Percentiles rank a stretch among this genome's conserved stretches.
Evolutionary conservation across 2,797 vertebrate genomes (phyloP).

Genomic region (Ammospiza maritima): DNA sequence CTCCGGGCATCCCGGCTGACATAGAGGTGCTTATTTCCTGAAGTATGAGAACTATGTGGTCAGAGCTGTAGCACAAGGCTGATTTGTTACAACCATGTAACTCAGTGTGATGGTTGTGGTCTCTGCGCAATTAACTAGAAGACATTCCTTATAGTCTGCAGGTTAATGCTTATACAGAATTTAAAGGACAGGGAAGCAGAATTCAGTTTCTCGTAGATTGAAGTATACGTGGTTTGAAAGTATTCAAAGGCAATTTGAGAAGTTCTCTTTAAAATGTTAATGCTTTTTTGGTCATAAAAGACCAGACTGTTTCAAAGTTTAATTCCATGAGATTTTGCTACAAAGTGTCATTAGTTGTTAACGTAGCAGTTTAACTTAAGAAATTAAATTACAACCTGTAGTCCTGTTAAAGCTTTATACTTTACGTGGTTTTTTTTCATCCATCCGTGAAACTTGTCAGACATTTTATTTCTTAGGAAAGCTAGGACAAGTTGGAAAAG

Average conservation of each 20-base stretch:
- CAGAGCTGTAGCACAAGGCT: background rate
- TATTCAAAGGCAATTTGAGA: background rate
- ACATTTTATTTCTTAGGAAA: background rate
- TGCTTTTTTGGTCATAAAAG: background rate
- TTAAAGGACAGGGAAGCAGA: background rate
- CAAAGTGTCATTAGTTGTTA: background rate
- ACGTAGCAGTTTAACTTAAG: background rate
- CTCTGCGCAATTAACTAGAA: background rate
- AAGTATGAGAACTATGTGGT: fast-evolving
- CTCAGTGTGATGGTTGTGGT: background rate
- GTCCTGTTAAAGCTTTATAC: background rate
- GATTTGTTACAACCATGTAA: fast-evolving
- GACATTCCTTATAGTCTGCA: fast-evolving
- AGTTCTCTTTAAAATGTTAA: background rate
- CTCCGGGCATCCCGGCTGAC: background rate
- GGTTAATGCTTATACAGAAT: too few species aligned
- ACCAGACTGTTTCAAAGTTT: background rate
- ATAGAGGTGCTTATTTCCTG: fast-evolving
- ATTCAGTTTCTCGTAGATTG: background rate
- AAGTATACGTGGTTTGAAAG: background rate
- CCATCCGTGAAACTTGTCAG: background rate
- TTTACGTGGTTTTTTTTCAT: fast-evolving
- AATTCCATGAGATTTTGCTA: fast-evolving
- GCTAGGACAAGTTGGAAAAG: background rate
- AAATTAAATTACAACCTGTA: background rate